phyloP scores from a whole-genome alignment of 2,113 vertebrate species.

The Stomatorhinus ivindoensis region DNA sequence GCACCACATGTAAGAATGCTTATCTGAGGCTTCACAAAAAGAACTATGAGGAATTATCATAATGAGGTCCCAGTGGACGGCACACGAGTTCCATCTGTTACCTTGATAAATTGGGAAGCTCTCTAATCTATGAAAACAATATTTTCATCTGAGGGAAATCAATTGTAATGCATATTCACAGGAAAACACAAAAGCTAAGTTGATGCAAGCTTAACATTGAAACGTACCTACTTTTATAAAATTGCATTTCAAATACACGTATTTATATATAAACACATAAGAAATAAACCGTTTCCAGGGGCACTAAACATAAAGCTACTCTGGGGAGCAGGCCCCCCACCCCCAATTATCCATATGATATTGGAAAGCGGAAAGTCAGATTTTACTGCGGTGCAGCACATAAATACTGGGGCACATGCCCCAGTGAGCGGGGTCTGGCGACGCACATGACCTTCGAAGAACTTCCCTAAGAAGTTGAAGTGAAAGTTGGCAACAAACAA shows the following conservation, averaged over 20 bases:
- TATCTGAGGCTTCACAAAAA: neutral
- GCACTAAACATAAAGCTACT: too few species aligned
- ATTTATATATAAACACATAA: neutral
- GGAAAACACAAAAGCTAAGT: neutral
- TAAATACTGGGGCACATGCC: too few species aligned
- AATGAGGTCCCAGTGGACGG: constrained; percentile 10
- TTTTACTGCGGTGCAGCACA: too few species aligned
- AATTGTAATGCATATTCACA: constrained; percentile 12
- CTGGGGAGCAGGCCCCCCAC: too few species aligned
- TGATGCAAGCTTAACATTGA: neutral
- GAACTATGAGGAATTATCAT: constrained; percentile 13
- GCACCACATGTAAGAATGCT: neutral
- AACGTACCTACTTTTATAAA: neutral
- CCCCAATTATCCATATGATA: too few species aligned
- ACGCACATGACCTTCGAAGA: too few species aligned
- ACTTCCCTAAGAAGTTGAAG: neutral
- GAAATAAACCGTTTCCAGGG: neutral
- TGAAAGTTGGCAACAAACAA: neutral
- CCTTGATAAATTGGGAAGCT: constrained; percentile 14
- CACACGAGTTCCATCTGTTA: neutral
- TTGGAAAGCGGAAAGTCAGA: too few species aligned
- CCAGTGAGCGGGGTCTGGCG: too few species aligned
- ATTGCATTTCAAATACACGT: neutral
- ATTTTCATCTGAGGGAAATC: constrained; percentile 1
- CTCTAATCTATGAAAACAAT: constrained; percentile 7